Base-by-base conservation (phyloP, 2,113 vertebrate species). In the Daubentonia madagascariensis region DNA sequence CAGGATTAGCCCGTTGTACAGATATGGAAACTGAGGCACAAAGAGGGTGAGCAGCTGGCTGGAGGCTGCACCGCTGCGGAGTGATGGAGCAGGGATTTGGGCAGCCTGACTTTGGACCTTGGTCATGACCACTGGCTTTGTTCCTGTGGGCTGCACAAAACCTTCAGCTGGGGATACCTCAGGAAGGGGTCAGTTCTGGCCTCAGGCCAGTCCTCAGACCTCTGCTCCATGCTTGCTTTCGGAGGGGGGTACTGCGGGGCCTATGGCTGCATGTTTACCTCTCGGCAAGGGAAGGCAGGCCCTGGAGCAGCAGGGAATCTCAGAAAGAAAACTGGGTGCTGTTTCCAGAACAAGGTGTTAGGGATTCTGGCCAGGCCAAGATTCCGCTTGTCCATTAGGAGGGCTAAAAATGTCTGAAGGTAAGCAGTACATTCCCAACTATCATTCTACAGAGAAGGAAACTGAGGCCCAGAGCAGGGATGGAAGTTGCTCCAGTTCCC, bases 161-260 rank as follows among this genome's bases (percentile, higher is more conserved):
- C 70, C 40, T 35, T 85, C 0, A 0, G 59, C 37, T 54, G 1
- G 9, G 18, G 86, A 45, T 4, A 0, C 2, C 8, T 59, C 13
- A 50, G 43, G 50, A 63, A 73, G 61, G 63, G 43, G 63, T 10
- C 6, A 18, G 52, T 20, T 63, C 6, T 16, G 35, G n/a, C 28
- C 32, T 17, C 6, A 10, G 17, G 18, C 79, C n/a, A 18, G 48
- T 17, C 57, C 45, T 88, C 52, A 89, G 70, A 43, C 3, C 37
- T 78, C 50, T 37, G n/a, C n/a, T 85, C 52, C 1, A 1, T 2
- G 40, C 16, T 59, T 25, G 32, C 16, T 43, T 32, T 81, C 20
- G n/a, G 50, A 45, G n/a, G 30, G 79, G 57, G 45, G 35, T 12
- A 4, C n/a, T n/a, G 52, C 52, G 43, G 61, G 68, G 52, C 59